Evolutionary conservation across 2,888 invertebrate species (phyloP).

Genomic region (Tridacna gigas): DNA sequence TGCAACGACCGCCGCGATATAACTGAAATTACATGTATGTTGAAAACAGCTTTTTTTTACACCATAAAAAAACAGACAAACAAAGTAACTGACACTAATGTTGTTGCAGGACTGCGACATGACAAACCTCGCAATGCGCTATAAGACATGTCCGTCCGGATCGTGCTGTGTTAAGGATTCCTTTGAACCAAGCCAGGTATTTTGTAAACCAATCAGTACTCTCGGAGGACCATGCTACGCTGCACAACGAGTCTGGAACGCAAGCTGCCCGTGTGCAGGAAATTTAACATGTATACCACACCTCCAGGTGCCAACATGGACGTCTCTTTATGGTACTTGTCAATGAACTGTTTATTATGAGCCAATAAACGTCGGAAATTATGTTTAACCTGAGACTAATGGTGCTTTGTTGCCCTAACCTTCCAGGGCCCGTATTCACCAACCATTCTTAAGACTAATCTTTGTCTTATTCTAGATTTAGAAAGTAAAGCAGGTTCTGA

Average conservation of each 20-base stretch:
- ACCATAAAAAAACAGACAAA: not conserved
- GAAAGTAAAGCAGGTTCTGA: no score
- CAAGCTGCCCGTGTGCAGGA: constrained; percentile 42
- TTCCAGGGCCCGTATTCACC: no score
- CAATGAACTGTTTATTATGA: constrained; percentile 9
- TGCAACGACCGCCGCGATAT: no score
- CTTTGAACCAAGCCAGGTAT: constrained; percentile 36
- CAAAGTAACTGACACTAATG: not conserved
- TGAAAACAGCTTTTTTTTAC: no score
- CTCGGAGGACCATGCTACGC: constrained; percentile 52
- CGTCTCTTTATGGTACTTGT: constrained; percentile 55
- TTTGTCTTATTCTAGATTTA: no score
- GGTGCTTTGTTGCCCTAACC: no score
- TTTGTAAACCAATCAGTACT: constrained; percentile 58
- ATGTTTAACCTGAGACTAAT: no score
- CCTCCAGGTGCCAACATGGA: constrained; percentile 53
- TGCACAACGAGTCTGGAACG: constrained; percentile 31
- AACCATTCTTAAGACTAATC: no score
- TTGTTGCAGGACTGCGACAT: constrained; percentile 43
- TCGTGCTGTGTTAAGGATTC: constrained; percentile 53
- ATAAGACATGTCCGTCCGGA: constrained; percentile 44
- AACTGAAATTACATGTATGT: no score
- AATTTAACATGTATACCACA: constrained; percentile 54
- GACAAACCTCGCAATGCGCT: constrained; percentile 38
- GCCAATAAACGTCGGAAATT: no score